Evolutionary conservation across 2,888 invertebrate genomes (phyloP).

Genomic region (Ennomos erosarius): DNA sequence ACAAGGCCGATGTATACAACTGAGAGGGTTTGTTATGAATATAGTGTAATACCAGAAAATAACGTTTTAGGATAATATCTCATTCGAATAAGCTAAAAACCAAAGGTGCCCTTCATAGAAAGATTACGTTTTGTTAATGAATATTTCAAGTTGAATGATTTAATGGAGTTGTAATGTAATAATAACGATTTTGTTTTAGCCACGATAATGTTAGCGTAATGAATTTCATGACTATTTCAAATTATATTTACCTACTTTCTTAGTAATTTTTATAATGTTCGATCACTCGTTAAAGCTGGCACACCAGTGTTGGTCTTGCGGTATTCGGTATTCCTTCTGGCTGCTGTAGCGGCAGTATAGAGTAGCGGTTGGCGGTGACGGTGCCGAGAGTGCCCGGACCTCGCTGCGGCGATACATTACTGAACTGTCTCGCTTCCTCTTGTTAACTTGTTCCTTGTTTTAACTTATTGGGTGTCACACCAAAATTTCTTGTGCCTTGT

Average conservation of each 20-base stretch:
- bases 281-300: slow-evolving; percentile 84
- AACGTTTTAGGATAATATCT: slow-evolving; percentile 82
- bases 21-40: slow-evolving; percentile 79
- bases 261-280: slow-evolving; percentile 80
- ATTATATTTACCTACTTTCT: slow-evolving; percentile 85
- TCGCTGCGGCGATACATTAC: slow-evolving; percentile 43
- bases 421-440: slow-evolving; percentile 57
- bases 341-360: too few species aligned
- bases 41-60: slow-evolving; percentile 80
- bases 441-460: slow-evolving; percentile 42
- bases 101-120: slow-evolving; percentile 93
- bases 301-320: slow-evolving; percentile 83
- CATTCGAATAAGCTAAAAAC: slow-evolving; percentile 91
- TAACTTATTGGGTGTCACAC: slow-evolving; percentile 58
- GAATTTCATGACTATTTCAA: slow-evolving; percentile 83
- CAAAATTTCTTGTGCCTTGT: slow-evolving; percentile 82
- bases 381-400: slow-evolving; percentile 43
- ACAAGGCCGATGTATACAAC: slow-evolving; percentile 77
- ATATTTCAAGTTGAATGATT: slow-evolving; percentile 84
- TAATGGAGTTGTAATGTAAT: slow-evolving; percentile 81
- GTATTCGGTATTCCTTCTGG: slow-evolving; percentile 59
- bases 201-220: slow-evolving; percentile 81
- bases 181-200: slow-evolving; percentile 82
- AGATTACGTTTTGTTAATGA: slow-evolving; percentile 84
- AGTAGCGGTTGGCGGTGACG: slow-evolving; percentile 42